Evolutionary conservation across 2,797 vertebrate species (phyloP), one percentile per base, ranked within the genome.

Genomic region (Acridotheres tristis): DNA sequence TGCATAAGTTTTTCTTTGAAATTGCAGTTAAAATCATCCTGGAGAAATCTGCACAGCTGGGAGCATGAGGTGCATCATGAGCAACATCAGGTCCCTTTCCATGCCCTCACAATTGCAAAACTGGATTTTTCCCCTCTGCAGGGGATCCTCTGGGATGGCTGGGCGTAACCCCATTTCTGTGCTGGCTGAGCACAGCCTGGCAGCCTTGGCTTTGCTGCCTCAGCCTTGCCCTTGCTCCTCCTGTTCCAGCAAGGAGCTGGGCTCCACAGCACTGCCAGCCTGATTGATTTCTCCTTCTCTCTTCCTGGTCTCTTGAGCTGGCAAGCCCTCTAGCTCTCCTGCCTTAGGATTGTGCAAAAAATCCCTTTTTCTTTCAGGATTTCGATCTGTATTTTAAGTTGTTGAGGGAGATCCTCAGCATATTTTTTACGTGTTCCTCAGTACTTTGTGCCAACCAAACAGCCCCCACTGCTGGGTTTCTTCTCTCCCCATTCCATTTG

Each of bases 61-160:
- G 36, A 43, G 4, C 0, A 7, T 47, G 59, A 36, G 3, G 5
- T 30, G 27, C 40, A 10, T 20, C 10, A 0, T 22, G 58, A 59
- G 42, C 4, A 0, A 4, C 5, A 3, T 13, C 30, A 25, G 55
- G 8, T 29, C 4, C 21, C 17, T 51, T 67, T 47, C 69, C n/a
- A 14, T 8, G 23, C 18, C 58, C 38, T 72, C 1, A 0, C 1
- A 1, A 10, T 4, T 47, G 30, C 45, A 72, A 34, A 71, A 36
- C 3, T 12, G 54, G 29, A 13, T 42, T 16, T 75, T 85, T 34
- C 48, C 18, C 27, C 42, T 36, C 19, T 20, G 50, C 22, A 53
- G 34, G 34, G 34, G 34, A 34, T 67, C 11, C 68, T 53, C 1
- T 21, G 59, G 75, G 18, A 4, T 16, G 43, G 29, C 40, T 67